Percentiles rank a stretch among this genome's conserved stretches.
Evolutionary conservation across 2,888 invertebrate species (phyloP).

Genomic region (Deilephila porcellus): DNA sequence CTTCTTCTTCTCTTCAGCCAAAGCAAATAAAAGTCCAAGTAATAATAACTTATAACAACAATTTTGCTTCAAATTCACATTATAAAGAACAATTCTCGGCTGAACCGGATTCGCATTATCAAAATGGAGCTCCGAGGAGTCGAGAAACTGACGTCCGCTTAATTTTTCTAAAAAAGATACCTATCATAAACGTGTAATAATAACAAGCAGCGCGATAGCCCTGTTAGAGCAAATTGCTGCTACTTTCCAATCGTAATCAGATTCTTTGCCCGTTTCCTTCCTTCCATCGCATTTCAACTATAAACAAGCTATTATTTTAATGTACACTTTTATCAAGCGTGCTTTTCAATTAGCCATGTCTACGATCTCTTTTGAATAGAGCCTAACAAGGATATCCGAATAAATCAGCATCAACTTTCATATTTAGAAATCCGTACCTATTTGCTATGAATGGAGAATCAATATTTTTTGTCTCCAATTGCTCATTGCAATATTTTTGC

Average conservation of each 20-base stretch:
- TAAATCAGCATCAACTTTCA: background rate
- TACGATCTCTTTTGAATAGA: background rate
- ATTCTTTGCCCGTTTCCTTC: constrained; percentile 40
- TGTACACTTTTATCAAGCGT: background rate
- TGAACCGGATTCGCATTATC: constrained; percentile 3
- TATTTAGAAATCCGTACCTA: background rate
- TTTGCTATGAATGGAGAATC: background rate
- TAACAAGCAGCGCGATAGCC: constrained; percentile 59
- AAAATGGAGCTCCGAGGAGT: background rate
- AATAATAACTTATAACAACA: no score
- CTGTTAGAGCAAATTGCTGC: constrained; percentile 54
- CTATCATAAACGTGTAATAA: constrained; percentile 53
- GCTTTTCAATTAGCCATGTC: constrained; percentile 4
- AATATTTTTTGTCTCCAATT: no score
- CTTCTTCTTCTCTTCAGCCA: no score
- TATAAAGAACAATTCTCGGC: background rate
- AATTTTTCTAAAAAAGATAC: constrained; percentile 47
- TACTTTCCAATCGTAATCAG: constrained; percentile 58
- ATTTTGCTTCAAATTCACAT: background rate
- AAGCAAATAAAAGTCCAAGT: no score
- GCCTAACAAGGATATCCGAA: constrained; percentile 11
- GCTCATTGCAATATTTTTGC: no score
- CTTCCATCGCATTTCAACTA: constrained; percentile 29
- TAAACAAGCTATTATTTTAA: background rate
- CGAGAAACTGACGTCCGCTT: background rate